Evolutionary conservation across 2,797 vertebrate species (phyloP), one percentile per base, ranked within the genome.

Genomic region (Trachurus trachurus): DNA sequence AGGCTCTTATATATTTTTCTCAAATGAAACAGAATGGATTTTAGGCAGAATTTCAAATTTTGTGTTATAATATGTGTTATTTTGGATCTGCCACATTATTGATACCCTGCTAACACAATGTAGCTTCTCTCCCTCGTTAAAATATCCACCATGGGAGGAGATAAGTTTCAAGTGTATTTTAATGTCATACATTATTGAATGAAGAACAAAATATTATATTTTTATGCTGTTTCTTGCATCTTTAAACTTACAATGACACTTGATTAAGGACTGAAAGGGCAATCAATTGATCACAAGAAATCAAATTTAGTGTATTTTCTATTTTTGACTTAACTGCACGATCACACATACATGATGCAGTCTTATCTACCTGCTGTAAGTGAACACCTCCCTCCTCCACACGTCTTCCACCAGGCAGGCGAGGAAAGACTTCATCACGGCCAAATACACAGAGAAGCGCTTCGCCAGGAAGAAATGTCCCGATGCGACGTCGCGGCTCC

Each of bases 391-490:
- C 34, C 15, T 60, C 57, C 10, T 45, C 4, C 26, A 26, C 26
- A 2, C 49, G 9, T 75, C 68, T 37, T 15, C 42, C 42, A 61
- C 82, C 94, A 99, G 98, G 98, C 97, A 97, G 84, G 97, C 97
- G 68, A 96, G 98, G 90, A 99, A 99, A 94, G 98, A 99, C 95
- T 99, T 99, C 92, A 99, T 99, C 89, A 96, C 94, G 3, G 97
- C 98, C 88, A 99, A 99, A 90, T 99, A 99, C 93, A 98, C 97
- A 2, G 98, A 99, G 90, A 97, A 96, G 80, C 96, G 95, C 49
- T 99, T 97, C 0, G 96, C 98, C 19, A 92, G 95, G 80, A 98
- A 95, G 76, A 98, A 96, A 77, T 96, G 96, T 42, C 70, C 87
- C 0, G 98, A 98, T 11, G 87, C 82, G 0, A 44, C 90, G 0